Percentiles rank a stretch among this genome's conserved stretches.
These are phyloP conservation scores for Agelastica alni DNA, from an alignment of 2,888 invertebrate genomes.

Conservation along the genomic window DNA sequence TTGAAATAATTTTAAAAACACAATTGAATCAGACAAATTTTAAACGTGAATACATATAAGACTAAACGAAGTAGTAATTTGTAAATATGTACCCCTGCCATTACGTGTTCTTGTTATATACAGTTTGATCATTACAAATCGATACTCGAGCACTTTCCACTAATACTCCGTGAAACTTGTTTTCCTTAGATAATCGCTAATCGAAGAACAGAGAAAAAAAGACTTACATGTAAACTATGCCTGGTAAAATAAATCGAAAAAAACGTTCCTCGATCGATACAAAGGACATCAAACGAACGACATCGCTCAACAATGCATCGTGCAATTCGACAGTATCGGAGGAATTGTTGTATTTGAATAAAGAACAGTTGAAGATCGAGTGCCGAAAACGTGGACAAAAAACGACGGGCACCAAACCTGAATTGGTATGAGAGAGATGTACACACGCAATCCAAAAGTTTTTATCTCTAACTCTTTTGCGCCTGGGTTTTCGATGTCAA, in stretches of 20 bases:
- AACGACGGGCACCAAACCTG: slow-evolving; percentile 70
- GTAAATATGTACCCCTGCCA: no score
- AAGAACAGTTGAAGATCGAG: slow-evolving; percentile 70
- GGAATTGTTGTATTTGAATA: slow-evolving; percentile 65
- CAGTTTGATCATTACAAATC: no score
- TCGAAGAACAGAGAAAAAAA: slow-evolving; percentile 1
- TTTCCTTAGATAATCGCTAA: slow-evolving; percentile 12
- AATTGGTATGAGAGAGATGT: slow-evolving; percentile 63
- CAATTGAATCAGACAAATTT: no score
- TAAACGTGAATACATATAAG: no score
- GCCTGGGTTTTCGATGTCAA: no score
- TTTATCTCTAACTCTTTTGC: no score
- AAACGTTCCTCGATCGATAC: not conserved
- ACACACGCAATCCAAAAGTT: slow-evolving; percentile 1
- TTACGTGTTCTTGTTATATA: no score
- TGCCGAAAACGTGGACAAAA: slow-evolving; percentile 72
- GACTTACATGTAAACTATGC: slow-evolving; percentile 18
- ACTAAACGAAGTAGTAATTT: no score
- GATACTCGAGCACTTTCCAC: not conserved
- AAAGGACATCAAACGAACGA: slow-evolving; percentile 10
- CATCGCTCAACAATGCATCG: slow-evolving; percentile 16
- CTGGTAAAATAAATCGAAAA: slow-evolving; percentile 27
- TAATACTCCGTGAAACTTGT: not conserved
- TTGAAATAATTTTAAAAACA: no score
- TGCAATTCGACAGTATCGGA: slow-evolving; percentile 41